Evolutionary conservation across 1,140 invertebrate genomes (phyloP), one percentile per base, ranked within the genome.

Genomic region (Zophobas morio): DNA sequence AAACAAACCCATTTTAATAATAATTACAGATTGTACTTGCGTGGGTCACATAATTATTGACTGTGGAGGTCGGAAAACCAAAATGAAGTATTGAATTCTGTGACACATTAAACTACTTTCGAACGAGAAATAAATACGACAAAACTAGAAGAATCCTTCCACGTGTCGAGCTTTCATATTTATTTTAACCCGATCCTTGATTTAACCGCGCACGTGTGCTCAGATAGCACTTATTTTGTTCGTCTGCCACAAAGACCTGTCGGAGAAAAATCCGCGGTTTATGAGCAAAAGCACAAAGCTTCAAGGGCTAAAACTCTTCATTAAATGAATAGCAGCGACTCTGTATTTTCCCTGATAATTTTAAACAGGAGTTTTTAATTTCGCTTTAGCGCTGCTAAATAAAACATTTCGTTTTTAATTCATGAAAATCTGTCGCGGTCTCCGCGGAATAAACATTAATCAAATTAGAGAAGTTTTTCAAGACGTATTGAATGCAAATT

Each of bases 381-480:
- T 66, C 37, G 6, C 6, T 32, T 37, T 66, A 42, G 20, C 39
- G 42, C 60, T 66, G 37, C 39, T 66, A 66, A 66, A 66, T 66
- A 66, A 66, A 66, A 66, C 60, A 66, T 66, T 66, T 66, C 39
- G 60, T 66, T 42, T 46, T 66, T 66, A 66, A 66, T 66, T 66
- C 60, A 66, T 66, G 60, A 60, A 60, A 60, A 60, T 60, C 56
- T 60, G 56, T 60, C 56, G 8, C 34, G 1, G 60, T 66, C 60
- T 40, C 60, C n/a, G 35, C 42, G 60, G 39, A 42, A 32, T 66
- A 66, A 66, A 66, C 56, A 39, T 60, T 66, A 66, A 66, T 66
- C 37, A 66, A 66, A 32, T 42, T 66, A 2, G 20, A 6, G 37
- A 66, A 66, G 60, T 66, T 40, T 63, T 63, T 63, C 32, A 66